phyloP scores from a whole-genome alignment of 2,888 invertebrate genomes.

The Synergus laeviventris region DNA sequence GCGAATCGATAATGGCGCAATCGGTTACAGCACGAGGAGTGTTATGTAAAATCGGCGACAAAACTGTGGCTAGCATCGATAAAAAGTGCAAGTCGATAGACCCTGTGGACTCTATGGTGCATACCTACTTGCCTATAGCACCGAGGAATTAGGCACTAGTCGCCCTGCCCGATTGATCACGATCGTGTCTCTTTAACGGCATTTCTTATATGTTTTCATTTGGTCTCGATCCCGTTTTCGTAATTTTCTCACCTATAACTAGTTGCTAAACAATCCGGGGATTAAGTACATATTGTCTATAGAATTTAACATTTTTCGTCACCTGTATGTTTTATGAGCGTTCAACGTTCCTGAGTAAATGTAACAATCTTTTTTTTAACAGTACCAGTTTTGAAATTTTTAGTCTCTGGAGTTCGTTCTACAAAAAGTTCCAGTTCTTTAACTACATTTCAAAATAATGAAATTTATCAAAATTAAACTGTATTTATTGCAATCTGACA shows the following conservation, averaged over 20 bases:
- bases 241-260: slow-evolving; percentile 44
- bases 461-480: too few species aligned
- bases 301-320: too few species aligned
- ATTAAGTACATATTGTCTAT: too few species aligned
- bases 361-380: too few species aligned
- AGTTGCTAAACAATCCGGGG: slow-evolving; percentile 46
- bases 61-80: slow-evolving; percentile 53
- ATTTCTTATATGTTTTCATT: slow-evolving; percentile 56
- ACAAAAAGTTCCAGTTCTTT: too few species aligned
- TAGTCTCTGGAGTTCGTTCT: too few species aligned
- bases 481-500: too few species aligned
- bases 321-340: too few species aligned
- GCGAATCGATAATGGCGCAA: slow-evolving; percentile 45
- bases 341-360: too few species aligned
- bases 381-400: too few species aligned
- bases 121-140: slow-evolving; percentile 64
- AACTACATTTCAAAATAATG: too few species aligned
- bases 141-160: slow-evolving; percentile 64
- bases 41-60: slow-evolving; percentile 65
- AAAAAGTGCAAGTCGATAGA: slow-evolving; percentile 57
- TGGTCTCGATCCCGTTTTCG: slow-evolving; percentile 50
- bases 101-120: slow-evolving; percentile 52
- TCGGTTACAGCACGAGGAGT: slow-evolving; percentile 52
- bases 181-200: slow-evolving; percentile 60
- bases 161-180: slow-evolving; percentile 64